phyloP scores from a whole-genome alignment of 1,140 invertebrate genomes.

The Lutraria rhynchaena region DNA sequence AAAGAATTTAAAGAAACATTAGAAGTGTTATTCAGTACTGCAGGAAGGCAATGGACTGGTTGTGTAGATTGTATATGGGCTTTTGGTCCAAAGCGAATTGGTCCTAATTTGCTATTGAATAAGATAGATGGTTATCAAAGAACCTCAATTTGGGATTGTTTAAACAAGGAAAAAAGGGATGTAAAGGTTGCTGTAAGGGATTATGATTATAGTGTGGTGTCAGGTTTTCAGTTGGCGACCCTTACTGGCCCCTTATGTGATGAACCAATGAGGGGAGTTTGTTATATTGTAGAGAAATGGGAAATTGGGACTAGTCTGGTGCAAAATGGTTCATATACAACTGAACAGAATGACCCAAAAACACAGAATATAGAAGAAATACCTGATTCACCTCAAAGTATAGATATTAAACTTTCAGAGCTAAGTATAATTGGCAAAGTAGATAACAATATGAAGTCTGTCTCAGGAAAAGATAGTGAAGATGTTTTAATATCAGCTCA shows the following conservation, averaged over 20 bases:
- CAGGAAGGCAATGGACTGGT: conserved; percentile 84
- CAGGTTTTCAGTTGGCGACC: conserved; percentile 97
- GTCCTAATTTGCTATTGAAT: conserved; percentile 94
- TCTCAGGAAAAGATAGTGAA: not conserved
- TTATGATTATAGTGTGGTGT: conserved; percentile 87
- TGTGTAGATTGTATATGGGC: conserved; percentile 92
- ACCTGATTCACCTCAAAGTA: too few relatives aligned
- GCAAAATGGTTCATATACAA: too few relatives aligned
- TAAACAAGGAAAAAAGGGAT: conserved; percentile 59
- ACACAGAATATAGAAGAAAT: too few relatives aligned
- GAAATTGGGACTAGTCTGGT: conserved; percentile 39
- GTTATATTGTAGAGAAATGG: conserved; percentile 91
- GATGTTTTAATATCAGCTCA: not conserved
- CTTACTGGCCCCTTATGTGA: conserved; percentile 95
- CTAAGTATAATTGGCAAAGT: too few relatives aligned
- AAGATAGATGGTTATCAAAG: conserved; percentile 83
- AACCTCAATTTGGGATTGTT: conserved; percentile 81
- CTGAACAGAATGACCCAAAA: too few relatives aligned
- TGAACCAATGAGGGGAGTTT: conserved; percentile 97
- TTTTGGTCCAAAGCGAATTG: conserved; percentile 94
- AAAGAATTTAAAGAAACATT: conserved; percentile 87
- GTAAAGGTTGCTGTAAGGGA: conserved; percentile 69
- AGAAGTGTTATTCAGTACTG: conserved; percentile 85
- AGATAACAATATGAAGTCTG: not conserved
- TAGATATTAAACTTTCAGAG: too few relatives aligned